Percentiles rank a stretch among this genome's conserved stretches.
Conservation (phyloP, 1,140 invertebrate species). For the Ylistrum balloti region DNA sequence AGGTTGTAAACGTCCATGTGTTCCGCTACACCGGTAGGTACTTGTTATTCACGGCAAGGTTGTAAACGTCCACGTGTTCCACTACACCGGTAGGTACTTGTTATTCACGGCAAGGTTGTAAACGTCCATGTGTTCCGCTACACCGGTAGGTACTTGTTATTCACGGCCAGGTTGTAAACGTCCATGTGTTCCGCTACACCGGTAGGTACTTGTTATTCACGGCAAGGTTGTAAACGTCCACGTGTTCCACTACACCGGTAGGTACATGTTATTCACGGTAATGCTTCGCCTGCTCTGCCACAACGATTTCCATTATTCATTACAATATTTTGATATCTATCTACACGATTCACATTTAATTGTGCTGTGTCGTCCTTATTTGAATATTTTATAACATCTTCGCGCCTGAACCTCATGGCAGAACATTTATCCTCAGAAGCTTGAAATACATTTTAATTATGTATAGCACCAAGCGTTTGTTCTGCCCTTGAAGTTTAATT, state of each 20-base stretch:
- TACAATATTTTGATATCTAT: not conserved
- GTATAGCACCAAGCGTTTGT: not conserved
- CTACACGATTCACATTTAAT: conserved; percentile 6
- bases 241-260: not conserved
- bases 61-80: no score
- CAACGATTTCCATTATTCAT: not conserved
- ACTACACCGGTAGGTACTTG: no score
- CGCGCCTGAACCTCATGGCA: not conserved
- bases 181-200: no score
- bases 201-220: no score
- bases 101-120: no score
- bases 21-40: no score
- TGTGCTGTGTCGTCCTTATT: not conserved
- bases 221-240: not conserved
- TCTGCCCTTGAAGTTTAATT: conserved; percentile 17
- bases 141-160: no score
- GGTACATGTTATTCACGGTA: not conserved
- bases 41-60: no score
- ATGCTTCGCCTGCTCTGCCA: not conserved
- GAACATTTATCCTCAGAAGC: not conserved
- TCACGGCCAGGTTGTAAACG: no score
- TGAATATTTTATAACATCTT: not conserved
- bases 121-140: no score
- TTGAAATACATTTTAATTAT: not conserved
- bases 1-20: no score